Evolutionary conservation across 2,888 invertebrate genomes (phyloP), one percentile per base, ranked within the genome.

Genomic region (Lasioglossum lativentre): DNA sequence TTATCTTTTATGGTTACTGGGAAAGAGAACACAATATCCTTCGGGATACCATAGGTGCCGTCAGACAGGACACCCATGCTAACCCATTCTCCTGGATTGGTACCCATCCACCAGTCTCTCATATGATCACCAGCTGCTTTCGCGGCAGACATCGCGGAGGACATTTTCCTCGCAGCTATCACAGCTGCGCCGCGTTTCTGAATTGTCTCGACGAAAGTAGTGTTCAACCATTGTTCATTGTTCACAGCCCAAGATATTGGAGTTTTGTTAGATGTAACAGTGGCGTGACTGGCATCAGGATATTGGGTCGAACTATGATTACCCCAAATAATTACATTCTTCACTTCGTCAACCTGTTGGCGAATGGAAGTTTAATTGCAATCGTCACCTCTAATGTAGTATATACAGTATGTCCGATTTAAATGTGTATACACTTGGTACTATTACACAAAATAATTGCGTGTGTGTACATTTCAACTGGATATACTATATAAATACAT

Each of bases 251-350:
- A 97, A 12, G 96, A 95, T 0, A 97, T 97, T 1, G 97, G 93
- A 86, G 97, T 96, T 38, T 95, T 95, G 23, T 95, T 95, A 10
- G 96, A 96, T 80, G 96, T 96, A 77, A 97, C 97, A 38, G 96
- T 94, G 45, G 98, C 98, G 94, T 98, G 97, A 45, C 96, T 96
- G 0, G 98, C 97, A 96, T 99, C 99, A 10, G 99, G 99, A 95
- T 98, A 99, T 96, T 99, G 99, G 14, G 99, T 99, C 8, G 99
- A 98, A 0, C 99, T 99, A 95, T 99, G 99, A 95, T 99, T 99
- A 72, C 99, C 99, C 99, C 99, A 99, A 95, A 99, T 99, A 86
- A 99, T 97, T 27, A 99, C 97, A 94, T 99, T 99, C 93, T 97
- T 97, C 0, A 99, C 98, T 93, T 97, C 96, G 86, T 97, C 96